Conservation (phyloP, 2,797 vertebrate species). For the Thamnophis elegans region DNA sequence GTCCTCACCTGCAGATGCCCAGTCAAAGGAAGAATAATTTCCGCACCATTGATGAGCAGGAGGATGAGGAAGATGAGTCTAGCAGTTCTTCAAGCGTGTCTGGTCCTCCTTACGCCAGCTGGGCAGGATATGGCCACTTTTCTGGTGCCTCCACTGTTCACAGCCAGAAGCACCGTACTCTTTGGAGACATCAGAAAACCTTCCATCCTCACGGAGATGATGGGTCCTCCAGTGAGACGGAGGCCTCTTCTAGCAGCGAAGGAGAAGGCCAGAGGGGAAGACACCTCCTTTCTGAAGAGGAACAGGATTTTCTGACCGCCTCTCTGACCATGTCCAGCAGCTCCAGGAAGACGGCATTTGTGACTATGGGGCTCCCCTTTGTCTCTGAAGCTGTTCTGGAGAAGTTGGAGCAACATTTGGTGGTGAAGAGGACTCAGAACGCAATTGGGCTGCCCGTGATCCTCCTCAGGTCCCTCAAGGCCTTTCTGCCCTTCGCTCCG, state of each 20-base stretch:
- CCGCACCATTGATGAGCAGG: fast-evolving
- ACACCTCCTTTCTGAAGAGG: background rate
- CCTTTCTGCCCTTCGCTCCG: background rate
- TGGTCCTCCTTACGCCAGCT: background rate
- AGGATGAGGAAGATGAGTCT: no score
- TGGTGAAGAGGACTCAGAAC: background rate
- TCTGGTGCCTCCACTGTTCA: background rate
- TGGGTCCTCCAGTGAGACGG: background rate
- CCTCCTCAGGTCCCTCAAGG: background rate
- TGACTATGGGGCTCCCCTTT: background rate
- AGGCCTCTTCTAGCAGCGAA: background rate
- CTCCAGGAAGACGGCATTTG: background rate
- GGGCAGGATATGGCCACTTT: background rate
- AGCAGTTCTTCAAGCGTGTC: background rate
- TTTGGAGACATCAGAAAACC: background rate
- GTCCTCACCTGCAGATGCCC: no score
- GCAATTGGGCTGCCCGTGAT: background rate
- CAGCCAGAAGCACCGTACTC: background rate
- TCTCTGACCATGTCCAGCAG: background rate
- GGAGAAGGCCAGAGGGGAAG: background rate
- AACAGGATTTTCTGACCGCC: background rate
- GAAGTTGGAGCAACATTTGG: background rate
- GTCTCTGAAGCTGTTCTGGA: background rate
- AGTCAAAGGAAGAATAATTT: background rate
- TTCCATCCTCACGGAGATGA: background rate